Base-by-base conservation (phyloP, 2,888 invertebrate species). In the Caenorhabditis wallacei region DNA sequence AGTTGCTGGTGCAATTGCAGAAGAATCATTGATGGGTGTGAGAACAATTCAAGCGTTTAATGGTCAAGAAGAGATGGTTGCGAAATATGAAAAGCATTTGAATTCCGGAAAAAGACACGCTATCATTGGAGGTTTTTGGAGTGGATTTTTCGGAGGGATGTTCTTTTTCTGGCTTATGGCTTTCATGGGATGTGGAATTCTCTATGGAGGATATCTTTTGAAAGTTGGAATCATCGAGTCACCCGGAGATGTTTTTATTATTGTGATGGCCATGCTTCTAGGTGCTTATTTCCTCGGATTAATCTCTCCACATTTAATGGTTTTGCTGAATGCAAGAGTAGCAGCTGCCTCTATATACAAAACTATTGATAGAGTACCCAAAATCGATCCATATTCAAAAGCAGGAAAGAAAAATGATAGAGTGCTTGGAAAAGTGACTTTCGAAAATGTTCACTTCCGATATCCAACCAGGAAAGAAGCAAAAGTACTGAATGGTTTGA, bases 211-310 rank as follows among this genome's bases (percentile, higher is more conserved):
- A n/a, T 86, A 86, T 37, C 81, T 89, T 5, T 75, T 88, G 2
- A 84, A 83, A 48, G 82, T 86, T n/a, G 87, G 84, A 22, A 82
- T 86, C 57, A 80, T 89, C 51, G 2, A 56, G 18, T 68, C 68
- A 1, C 88, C 86, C 0, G 90, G 90, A 74, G 90, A 90, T 35
- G 87, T 90, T n/a, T 89, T 90, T 66, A 90, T 89, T 56, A 82
- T 86, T 53, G 84, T 88, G 18, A 85, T 88, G 81, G 82, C 88
- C n/a, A 86, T 89, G 86, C 79, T 89, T 16, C 82, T 90, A 68
- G 88, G 88, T 20, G 86, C 88, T 11, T 88, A 88, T 57, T 86
- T 85, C 75, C 82, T 88, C 10, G 88, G 88, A 11, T 75, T 88
- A 40, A 85, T 88, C 43, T 86, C 86, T 43, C 88, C 88, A 3